Evolutionary conservation across 1,140 invertebrate genomes (phyloP).

Genomic region (Fopius arisanus): DNA sequence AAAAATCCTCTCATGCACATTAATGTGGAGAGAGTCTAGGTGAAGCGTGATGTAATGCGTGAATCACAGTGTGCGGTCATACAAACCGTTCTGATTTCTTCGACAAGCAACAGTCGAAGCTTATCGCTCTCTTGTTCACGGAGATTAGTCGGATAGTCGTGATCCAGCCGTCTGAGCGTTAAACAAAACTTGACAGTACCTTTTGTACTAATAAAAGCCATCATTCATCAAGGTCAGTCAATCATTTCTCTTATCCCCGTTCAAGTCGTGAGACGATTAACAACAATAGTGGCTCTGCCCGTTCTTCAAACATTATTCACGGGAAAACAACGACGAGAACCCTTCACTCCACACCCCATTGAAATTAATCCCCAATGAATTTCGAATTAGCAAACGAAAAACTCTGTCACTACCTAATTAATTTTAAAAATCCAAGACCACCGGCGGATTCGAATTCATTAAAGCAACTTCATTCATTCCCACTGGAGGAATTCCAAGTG

Average conservation of each 20-base stretch:
- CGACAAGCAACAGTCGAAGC: constrained; percentile 6
- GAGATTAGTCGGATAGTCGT: constrained; percentile 6
- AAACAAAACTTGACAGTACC: constrained; percentile 13
- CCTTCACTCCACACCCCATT: neutral
- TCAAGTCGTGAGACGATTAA: neutral
- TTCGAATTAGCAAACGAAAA: neutral
- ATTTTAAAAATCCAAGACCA: neutral
- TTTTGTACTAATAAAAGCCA: neutral
- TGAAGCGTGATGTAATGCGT: constrained; percentile 19
- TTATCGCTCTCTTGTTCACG: constrained; percentile 6
- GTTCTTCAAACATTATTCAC: neutral
- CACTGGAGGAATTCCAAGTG: neutral
- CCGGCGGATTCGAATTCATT: neutral
- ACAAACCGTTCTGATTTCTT: constrained; percentile 9
- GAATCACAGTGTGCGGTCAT: constrained; percentile 13
- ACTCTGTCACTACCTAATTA: neutral
- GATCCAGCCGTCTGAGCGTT: constrained; percentile 2
- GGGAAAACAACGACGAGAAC: neutral
- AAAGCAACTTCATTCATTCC: neutral
- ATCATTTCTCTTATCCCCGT: neutral
- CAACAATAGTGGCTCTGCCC: neutral
- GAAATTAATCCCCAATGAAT: neutral
- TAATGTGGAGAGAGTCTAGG: neutral
- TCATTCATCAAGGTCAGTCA: constrained; percentile 13
- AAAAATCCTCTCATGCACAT: neutral